Percentiles rank a stretch among this genome's conserved stretches.
These are phyloP conservation scores for Asarcornis scutulata DNA, from an alignment of 2,113 vertebrate species.

Conservation along the genomic window DNA sequence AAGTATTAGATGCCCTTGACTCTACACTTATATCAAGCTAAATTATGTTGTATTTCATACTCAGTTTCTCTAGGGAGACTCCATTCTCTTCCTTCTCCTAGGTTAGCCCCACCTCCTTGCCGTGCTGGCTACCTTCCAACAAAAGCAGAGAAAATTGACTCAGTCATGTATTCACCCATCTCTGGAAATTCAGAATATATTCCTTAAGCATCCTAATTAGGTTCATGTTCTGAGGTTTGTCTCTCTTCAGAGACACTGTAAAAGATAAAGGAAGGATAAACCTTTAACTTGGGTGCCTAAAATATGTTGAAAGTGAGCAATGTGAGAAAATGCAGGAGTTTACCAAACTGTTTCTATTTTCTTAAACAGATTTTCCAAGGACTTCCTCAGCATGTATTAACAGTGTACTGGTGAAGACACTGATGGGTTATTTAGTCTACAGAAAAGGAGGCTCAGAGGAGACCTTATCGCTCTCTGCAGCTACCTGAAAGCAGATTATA, in stretches of 20 bases:
- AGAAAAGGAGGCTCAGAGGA: no score
- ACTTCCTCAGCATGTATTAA: neutral
- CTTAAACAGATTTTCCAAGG: neutral
- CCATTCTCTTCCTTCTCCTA: neutral
- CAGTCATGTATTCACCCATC: neutral
- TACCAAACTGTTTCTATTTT: neutral
- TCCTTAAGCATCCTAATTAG: neutral
- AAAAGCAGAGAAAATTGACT: conserved; percentile 7
- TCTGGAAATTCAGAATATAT: neutral
- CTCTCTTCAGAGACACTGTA: neutral
- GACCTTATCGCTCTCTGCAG: no score
- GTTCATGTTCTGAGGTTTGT: neutral
- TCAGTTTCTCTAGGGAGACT: neutral
- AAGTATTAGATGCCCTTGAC: neutral
- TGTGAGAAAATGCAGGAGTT: neutral
- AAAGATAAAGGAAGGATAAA: neutral
- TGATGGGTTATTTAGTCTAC: no score
- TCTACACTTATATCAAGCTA: neutral
- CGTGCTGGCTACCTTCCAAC: neutral
- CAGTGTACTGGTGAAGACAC: neutral
- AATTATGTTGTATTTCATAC: neutral
- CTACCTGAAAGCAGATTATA: no score
- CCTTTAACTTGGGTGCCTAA: neutral
- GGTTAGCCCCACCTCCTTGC: neutral
- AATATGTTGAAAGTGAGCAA: neutral